Conservation (phyloP, 2,888 invertebrate genomes). For the Aelia acuminata region DNA sequence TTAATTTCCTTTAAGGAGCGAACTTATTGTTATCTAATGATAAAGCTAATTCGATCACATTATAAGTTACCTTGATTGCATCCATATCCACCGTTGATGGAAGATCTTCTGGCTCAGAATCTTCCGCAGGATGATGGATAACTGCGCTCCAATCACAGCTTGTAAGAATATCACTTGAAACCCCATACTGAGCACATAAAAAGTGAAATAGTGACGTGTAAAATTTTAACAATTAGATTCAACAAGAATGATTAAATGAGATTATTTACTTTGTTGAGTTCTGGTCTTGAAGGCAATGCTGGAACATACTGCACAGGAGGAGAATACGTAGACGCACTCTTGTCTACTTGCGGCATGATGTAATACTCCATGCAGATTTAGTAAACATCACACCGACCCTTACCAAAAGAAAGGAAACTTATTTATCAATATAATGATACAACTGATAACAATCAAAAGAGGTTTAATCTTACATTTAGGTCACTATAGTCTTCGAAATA, state of each 20-base stretch:
- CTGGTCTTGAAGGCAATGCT: slow-evolving; percentile 60
- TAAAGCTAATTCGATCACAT: too few species aligned
- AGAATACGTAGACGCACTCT: slow-evolving; percentile 66
- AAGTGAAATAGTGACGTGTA: not conserved
- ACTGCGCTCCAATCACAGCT: slow-evolving; percentile 69
- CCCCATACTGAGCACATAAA: slow-evolving; percentile 63
- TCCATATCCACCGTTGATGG: slow-evolving; percentile 79
- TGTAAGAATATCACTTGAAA: slow-evolving; percentile 67
- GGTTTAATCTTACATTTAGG: slow-evolving; percentile 49
- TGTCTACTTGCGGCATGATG: slow-evolving; percentile 68
- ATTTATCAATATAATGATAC: not conserved
- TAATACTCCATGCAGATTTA: slow-evolving; percentile 67
- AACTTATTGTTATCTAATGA: not conserved
- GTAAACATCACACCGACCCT: slow-evolving; percentile 64
- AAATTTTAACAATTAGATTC: too few species aligned
- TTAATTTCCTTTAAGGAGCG: not conserved
- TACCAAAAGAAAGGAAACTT: not conserved
- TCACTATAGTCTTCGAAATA: slow-evolving; percentile 53
- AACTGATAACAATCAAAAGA: not conserved
- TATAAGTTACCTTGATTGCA: slow-evolving; percentile 72
- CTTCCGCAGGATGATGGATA: slow-evolving; percentile 69
- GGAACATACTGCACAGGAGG: slow-evolving; percentile 65
- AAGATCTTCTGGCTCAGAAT: slow-evolving; percentile 76
- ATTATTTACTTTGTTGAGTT: slow-evolving; percentile 63
- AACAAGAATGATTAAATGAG: not conserved